Percentiles rank a stretch among this genome's conserved stretches.
Evolutionary conservation across 1,140 invertebrate genomes (phyloP).

Genomic region (Leptinotarsa texana): DNA sequence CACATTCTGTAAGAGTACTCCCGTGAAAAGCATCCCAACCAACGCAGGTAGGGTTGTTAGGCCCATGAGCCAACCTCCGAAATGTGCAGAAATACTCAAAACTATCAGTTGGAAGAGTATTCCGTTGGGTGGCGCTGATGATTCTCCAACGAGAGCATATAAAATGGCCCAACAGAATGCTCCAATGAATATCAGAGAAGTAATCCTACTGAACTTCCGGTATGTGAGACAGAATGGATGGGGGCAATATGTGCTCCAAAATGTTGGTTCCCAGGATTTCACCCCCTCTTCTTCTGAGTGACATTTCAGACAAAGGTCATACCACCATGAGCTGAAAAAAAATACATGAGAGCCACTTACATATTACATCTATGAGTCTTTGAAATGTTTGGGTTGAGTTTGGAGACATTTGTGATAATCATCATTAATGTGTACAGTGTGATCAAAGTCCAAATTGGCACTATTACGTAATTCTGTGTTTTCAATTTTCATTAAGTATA

Average conservation of each 20-base stretch:
- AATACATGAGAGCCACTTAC: neutral
- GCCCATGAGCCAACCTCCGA: slow-evolving; percentile 78
- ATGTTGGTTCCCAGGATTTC: slow-evolving; percentile 76
- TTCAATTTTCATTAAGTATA: no score
- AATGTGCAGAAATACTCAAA: slow-evolving; percentile 74
- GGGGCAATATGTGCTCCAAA: slow-evolving; percentile 76
- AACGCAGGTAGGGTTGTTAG: slow-evolving; percentile 80
- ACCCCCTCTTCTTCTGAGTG: slow-evolving; percentile 67
- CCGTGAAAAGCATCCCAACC: slow-evolving; percentile 86
- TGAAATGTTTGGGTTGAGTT: no score
- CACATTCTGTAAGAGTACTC: slow-evolving; percentile 76
- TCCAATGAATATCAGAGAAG: slow-evolving; percentile 68
- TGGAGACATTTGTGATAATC: no score
- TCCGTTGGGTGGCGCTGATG: slow-evolving; percentile 73
- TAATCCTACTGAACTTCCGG: slow-evolving; percentile 72
- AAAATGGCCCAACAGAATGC: slow-evolving; percentile 75
- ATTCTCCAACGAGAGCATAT: slow-evolving; percentile 72
- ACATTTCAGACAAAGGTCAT: slow-evolving; percentile 71
- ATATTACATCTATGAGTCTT: no score
- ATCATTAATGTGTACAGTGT: no score
- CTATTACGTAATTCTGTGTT: no score
- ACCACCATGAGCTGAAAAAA: slow-evolving; percentile 71
- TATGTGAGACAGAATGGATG: slow-evolving; percentile 81
- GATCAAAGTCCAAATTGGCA: no score
- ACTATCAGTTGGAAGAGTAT: slow-evolving; percentile 79